Evolutionary conservation across 2,113 vertebrate genomes (phyloP).

Genomic region (Sylvilagus bachmani): DNA sequence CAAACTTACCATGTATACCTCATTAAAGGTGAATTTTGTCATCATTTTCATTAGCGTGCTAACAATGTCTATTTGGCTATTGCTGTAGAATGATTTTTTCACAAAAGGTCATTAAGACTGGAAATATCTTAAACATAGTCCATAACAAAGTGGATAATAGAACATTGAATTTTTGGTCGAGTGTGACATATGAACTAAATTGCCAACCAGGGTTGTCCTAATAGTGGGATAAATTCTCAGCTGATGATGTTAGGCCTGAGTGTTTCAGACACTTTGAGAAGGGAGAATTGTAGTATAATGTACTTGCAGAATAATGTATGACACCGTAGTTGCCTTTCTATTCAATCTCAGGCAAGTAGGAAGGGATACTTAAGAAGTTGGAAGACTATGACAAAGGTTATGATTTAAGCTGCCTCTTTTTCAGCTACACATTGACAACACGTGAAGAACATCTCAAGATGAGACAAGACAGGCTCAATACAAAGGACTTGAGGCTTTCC

Average conservation of each 20-base stretch:
- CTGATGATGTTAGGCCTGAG: not conserved
- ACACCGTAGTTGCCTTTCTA: not conserved
- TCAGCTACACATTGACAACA: not conserved
- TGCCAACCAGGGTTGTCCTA: not conserved
- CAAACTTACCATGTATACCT: not conserved
- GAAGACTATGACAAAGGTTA: not conserved
- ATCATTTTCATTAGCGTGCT: not conserved
- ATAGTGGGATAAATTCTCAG: not conserved
- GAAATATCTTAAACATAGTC: not conserved
- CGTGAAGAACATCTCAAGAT: not conserved
- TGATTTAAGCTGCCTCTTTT: not conserved
- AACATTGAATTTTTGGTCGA: constrained; percentile 23
- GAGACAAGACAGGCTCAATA: not conserved
- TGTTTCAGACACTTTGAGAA: not conserved
- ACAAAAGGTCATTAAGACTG: not conserved
- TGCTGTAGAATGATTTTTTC: not conserved
- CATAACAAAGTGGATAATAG: not conserved
- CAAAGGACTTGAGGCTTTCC: not conserved
- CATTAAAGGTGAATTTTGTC: not conserved
- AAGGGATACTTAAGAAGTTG: not conserved
- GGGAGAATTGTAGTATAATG: not conserved
- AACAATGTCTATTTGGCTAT: constrained; percentile 4
- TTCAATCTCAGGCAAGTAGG: not conserved
- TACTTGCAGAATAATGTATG: not conserved
- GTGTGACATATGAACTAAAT: not conserved